These are phyloP conservation scores for Melanotaenia trifasciata DNA, from an alignment of 2,797 vertebrate genomes.

Conservation along the genomic window DNA sequence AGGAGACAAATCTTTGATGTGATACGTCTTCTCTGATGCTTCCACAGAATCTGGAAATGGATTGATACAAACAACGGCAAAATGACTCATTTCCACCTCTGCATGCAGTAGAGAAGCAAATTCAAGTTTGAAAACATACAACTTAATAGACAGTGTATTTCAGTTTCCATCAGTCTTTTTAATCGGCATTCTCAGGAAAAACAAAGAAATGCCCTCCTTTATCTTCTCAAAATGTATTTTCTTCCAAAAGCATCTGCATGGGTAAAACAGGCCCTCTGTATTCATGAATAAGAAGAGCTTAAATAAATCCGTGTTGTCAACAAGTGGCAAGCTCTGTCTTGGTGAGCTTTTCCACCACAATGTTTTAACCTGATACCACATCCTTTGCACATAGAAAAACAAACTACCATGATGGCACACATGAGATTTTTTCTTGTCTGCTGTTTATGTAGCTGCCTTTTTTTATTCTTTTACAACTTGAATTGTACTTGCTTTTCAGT, in stretches of 20 bases:
- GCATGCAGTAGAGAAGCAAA: not conserved
- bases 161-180: not conserved
- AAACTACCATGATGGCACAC: not conserved
- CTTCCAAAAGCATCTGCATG: no score
- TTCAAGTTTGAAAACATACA: not conserved
- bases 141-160: not conserved
- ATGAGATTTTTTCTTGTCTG: not conserved
- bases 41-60: constrained; percentile 37
- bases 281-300: not conserved
- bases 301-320: not conserved
- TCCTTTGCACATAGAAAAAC: constrained; percentile 4
- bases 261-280: not conserved
- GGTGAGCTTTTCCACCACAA: not conserved
- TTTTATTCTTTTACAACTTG: no score
- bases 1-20: constrained; percentile 35
- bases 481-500: no score
- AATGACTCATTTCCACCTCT: not conserved
- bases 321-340: not conserved
- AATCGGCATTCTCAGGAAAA: not conserved
- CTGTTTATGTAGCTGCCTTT: not conserved
- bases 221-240: not conserved
- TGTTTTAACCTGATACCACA: constrained; percentile 8
- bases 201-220: not conserved
- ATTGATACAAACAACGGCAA: not conserved
- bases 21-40: constrained; percentile 15